These are phyloP conservation scores for Anomalospiza imberbis DNA, from an alignment of 2,797 vertebrate genomes.

Conservation along the genomic window DNA sequence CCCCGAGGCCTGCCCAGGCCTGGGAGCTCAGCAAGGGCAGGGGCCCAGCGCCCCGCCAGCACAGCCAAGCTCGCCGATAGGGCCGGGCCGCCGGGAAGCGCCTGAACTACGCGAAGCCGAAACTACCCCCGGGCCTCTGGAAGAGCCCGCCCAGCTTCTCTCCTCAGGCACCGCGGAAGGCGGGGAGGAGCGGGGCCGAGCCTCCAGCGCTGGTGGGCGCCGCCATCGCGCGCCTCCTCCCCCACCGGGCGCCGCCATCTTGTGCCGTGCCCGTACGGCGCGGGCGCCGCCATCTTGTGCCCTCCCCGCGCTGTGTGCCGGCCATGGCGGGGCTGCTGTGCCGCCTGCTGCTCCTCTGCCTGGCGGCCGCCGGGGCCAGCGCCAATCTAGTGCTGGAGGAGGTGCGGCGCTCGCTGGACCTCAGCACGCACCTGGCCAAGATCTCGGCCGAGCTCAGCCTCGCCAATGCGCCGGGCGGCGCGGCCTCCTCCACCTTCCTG, in stretches of 20 bases:
- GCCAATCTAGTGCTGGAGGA: slow-evolving; percentile 85
- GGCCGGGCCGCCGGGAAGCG: accelerated
- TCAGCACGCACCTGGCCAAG: slow-evolving; percentile 92
- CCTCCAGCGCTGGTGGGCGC: not conserved
- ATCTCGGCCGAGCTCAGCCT: slow-evolving; percentile 87
- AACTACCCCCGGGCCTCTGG: accelerated
- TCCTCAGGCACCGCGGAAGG: not conserved
- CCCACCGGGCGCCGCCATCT: slow-evolving; percentile 19
- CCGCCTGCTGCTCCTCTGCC: slow-evolving; percentile 29
- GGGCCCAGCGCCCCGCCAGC: accelerated
- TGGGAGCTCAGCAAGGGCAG: accelerated
- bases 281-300: slow-evolving; percentile 53
- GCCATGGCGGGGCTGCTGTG: slow-evolving; percentile 72
- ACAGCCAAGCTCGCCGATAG: accelerated
- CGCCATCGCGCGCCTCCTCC: slow-evolving; percentile 24
- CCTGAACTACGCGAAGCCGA: accelerated
- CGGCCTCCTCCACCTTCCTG: slow-evolving; percentile 79
- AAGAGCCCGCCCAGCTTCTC: not conserved
- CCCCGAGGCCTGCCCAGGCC: not conserved
- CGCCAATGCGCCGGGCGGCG: slow-evolving; percentile 79
- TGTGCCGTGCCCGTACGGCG: not conserved
- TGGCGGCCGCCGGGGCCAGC: slow-evolving; percentile 43
- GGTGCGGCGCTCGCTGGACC: slow-evolving; percentile 88
- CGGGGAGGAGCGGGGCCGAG: not conserved
- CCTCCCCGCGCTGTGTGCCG: not conserved